A percentile compares a stretch with the other conserved stretches of the same genome.
Conservation (phyloP, 2,888 invertebrate genomes). For the Ormyrus thymus region DNA sequence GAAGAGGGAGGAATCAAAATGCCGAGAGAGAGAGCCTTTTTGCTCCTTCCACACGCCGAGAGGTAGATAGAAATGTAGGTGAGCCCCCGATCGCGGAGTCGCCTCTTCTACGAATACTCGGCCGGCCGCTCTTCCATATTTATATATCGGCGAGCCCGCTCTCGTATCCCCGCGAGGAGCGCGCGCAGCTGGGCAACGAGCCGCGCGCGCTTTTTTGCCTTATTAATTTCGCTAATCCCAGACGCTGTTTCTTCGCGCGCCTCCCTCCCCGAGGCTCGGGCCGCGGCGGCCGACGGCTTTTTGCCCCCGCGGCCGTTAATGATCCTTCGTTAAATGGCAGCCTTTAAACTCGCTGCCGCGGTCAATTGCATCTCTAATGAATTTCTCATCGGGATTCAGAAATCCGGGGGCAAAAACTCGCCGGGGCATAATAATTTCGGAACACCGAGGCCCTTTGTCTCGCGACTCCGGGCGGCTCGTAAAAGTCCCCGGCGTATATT, state of each 20-base stretch:
- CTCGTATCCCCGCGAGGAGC: not conserved
- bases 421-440: not conserved
- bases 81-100: slow-evolving; percentile 11
- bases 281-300: too few species aligned
- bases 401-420: not conserved
- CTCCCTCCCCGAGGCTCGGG: too few species aligned
- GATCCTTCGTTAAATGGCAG: too few species aligned
- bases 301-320: too few species aligned
- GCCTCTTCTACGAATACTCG: slow-evolving; percentile 27
- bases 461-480: too few species aligned
- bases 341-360: too few species aligned
- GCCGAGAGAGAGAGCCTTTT: not conserved
- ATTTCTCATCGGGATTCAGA: too few species aligned
- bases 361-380: too few species aligned
- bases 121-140: slow-evolving; percentile 8
- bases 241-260: too few species aligned
- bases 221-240: not conserved
- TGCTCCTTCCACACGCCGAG: too few species aligned
- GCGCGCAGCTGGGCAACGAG: too few species aligned
- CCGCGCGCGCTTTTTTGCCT: not conserved
- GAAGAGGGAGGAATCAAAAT: slow-evolving; percentile 39
- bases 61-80: slow-evolving; percentile 25
- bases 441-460: too few species aligned
- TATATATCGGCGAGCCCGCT: not conserved
- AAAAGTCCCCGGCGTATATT: not conserved